Percentiles rank a stretch among this genome's conserved stretches.
Evolutionary conservation across 2,797 vertebrate species (phyloP).

Genomic region (Anguilla pacifica): DNA sequence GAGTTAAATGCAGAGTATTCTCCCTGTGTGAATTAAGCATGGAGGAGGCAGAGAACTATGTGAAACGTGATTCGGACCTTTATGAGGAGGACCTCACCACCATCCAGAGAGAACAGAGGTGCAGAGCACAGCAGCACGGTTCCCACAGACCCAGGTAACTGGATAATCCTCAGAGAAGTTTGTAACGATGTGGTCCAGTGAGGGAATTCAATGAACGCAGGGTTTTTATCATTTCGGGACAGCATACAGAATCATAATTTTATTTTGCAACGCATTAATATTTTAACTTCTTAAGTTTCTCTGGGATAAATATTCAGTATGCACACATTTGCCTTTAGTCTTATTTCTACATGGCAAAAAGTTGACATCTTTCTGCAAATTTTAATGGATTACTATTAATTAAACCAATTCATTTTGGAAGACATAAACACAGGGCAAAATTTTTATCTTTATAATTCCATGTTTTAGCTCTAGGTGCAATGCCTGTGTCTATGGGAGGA

Average conservation of each 20-base stretch:
- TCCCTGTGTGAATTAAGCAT: conserved; percentile 42
- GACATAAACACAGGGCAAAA: not conserved
- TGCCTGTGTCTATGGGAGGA: not conserved
- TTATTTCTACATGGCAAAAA: too few relatives aligned
- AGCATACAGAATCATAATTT: not conserved
- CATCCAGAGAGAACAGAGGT: conserved; percentile 66
- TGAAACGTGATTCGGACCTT: conserved; percentile 68
- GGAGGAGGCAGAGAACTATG: conserved; percentile 55
- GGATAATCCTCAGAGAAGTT: not conserved
- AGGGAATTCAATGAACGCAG: not conserved
- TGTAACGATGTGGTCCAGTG: not conserved
- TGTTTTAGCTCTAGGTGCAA: conserved; percentile 35
- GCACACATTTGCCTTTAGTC: not conserved
- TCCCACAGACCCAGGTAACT: conserved; percentile 52
- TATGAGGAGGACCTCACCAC: conserved; percentile 69
- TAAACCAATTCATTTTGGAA: not conserved
- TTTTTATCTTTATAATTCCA: not conserved
- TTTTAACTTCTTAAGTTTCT: not conserved
- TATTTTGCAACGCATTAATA: not conserved
- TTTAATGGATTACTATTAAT: too few relatives aligned
- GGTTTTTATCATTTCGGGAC: not conserved
- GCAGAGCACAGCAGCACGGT: conserved; percentile 52
- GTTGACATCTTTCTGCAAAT: too few relatives aligned
- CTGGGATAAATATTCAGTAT: not conserved
- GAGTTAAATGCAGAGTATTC: not conserved